These are phyloP conservation scores for Ploceus nigricollis DNA, from an alignment of 2,113 vertebrate species.

Conservation along the genomic window DNA sequence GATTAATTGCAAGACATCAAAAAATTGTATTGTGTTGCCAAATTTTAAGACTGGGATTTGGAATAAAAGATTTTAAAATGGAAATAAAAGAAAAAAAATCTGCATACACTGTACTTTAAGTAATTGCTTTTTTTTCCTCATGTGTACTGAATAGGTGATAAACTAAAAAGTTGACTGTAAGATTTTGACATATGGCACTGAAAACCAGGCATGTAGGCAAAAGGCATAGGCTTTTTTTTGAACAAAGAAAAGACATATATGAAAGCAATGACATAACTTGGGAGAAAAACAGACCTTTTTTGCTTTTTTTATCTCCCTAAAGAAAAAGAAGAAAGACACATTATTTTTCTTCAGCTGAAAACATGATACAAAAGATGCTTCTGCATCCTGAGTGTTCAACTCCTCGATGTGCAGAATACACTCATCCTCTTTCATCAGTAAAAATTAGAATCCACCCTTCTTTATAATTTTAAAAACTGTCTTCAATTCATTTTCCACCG, in stretches of 20 bases:
- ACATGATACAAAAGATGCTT: neutral
- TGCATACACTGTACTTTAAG: neutral
- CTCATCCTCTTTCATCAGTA: neutral
- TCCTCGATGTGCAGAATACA: neutral
- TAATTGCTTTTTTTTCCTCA: slow-evolving; percentile 5
- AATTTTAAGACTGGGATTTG: slow-evolving; percentile 23
- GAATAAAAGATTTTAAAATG: slow-evolving; percentile 3
- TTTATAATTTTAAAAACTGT: neutral
- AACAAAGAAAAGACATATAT: neutral
- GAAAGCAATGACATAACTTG: neutral
- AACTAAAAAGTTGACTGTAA: slow-evolving; percentile 24
- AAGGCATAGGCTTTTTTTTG: neutral
- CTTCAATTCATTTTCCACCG: neutral
- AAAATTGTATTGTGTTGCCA: neutral
- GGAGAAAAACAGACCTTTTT: neutral
- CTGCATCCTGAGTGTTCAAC: neutral
- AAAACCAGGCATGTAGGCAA: neutral
- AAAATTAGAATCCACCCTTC: neutral
- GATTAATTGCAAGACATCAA: slow-evolving; percentile 70
- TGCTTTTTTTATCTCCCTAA: neutral
- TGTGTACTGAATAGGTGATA: slow-evolving; percentile 23
- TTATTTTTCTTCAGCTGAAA: neutral
- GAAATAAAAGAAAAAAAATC: neutral
- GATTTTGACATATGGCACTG: neutral
- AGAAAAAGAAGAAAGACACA: neutral